Conservation (phyloP, 2,888 invertebrate genomes). For the Coelogynopora nodosa region DNA sequence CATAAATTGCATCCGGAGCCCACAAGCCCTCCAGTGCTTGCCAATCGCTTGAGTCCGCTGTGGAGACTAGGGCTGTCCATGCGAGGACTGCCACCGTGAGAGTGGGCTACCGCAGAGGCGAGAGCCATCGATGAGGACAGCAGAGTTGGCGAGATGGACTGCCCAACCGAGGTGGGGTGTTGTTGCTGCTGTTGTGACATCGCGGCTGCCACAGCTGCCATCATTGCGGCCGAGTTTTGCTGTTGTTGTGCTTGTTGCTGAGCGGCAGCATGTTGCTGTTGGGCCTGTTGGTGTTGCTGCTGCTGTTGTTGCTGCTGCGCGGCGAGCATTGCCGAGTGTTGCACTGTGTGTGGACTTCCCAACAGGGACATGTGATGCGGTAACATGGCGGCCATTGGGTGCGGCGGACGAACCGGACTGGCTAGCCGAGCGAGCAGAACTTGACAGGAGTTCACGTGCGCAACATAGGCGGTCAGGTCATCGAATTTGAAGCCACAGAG, state of each 20-base stretch:
- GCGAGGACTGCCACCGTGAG: not conserved
- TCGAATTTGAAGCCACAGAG: slow-evolving; percentile 15
- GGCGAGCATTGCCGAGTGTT: not conserved
- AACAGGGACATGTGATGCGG: not conserved
- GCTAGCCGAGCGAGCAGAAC: not conserved
- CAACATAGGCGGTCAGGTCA: not conserved
- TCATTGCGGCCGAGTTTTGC: not conserved
- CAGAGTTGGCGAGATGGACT: slow-evolving; percentile 20
- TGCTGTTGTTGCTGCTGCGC: slow-evolving; percentile 2
- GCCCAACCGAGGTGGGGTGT: not conserved
- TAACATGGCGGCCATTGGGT: not conserved
- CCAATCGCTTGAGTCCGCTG: not conserved
- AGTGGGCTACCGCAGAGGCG: not conserved
- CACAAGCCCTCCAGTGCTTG: not conserved
- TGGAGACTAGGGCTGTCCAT: not conserved
- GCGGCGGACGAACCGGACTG: not conserved
- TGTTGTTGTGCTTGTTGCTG: not conserved
- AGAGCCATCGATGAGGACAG: not conserved
- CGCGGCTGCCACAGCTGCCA: not conserved
- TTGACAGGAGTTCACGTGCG: not conserved
- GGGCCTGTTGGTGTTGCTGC: not conserved
- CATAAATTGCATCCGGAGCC: slow-evolving; percentile 29
- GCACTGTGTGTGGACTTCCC: not conserved
- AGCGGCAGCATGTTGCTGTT: not conserved
- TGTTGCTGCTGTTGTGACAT: not conserved